Evolutionary conservation across 37 sponge, comb jelly and placozoan species (phyloP).

Genomic region (Crambe crambe): DNA sequence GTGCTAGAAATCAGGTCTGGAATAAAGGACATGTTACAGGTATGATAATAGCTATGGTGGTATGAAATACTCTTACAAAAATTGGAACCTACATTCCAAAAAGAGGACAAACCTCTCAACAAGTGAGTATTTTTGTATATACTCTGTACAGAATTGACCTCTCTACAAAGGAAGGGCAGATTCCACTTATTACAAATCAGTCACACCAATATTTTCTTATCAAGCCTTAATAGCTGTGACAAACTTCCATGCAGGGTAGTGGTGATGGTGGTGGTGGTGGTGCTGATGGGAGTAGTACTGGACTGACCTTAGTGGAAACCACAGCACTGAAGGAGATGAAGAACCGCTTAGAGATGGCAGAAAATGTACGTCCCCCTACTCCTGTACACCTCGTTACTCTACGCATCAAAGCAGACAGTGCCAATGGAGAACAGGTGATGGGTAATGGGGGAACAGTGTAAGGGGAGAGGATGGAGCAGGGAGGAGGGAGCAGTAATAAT

Average conservation of each 20-base stretch:
- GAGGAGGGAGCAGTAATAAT: too few species aligned
- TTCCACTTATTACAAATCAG: too few species aligned
- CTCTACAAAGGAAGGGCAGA: not conserved
- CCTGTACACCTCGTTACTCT: constrained; percentile 57
- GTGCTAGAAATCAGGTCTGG: constrained; percentile 86
- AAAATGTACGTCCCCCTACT: constrained; percentile 25
- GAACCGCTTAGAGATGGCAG: constrained; percentile 12
- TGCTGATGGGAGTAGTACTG: constrained; percentile 3
- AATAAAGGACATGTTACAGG: constrained; percentile 53
- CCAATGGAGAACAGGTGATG: constrained; percentile 53
- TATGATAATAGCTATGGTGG: constrained; percentile 4
- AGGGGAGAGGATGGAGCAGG: not conserved
- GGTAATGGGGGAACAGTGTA: not conserved
- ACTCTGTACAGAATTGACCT: too few species aligned
- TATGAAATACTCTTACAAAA: too few species aligned
- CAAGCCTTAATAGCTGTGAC: too few species aligned
- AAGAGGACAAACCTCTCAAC: too few species aligned
- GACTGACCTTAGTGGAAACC: constrained; percentile 67
- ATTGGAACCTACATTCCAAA: too few species aligned
- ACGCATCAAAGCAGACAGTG: constrained; percentile 66
- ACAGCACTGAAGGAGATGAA: constrained; percentile 63
- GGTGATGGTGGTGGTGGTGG: too few species aligned
- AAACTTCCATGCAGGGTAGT: too few species aligned
- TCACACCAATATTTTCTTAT: too few species aligned
- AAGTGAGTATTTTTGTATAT: too few species aligned